Conservation (phyloP, 2,113 vertebrate genomes). For the Trochalopteron elliotii region DNA sequence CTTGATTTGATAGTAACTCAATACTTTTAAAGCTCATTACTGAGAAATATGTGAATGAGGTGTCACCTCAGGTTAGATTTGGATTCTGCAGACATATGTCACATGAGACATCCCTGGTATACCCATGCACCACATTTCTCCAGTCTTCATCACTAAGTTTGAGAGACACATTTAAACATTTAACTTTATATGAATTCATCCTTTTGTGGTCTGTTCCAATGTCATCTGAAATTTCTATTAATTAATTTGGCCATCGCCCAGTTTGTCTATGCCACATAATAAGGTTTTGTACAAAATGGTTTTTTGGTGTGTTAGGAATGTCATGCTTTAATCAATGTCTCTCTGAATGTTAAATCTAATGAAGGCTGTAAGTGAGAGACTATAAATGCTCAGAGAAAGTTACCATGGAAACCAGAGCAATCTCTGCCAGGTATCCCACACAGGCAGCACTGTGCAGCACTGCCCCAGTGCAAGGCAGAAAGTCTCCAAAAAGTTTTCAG, state of each 20-base stretch:
- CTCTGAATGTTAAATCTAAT: constrained; percentile 71
- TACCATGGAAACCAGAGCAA: constrained; percentile 72
- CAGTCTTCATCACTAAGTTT: neutral
- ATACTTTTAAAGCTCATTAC: neutral
- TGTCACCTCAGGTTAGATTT: neutral
- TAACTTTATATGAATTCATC: neutral
- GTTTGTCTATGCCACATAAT: constrained; percentile 62
- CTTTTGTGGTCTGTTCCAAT: constrained; percentile 56
- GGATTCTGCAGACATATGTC: neutral
- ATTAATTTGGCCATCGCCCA: constrained; percentile 75
- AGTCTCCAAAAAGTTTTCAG: neutral
- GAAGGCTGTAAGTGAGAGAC: constrained; percentile 70
- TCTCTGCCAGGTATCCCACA: neutral
- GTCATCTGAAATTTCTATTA: constrained; percentile 70
- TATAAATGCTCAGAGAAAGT: constrained; percentile 67
- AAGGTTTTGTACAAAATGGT: constrained; percentile 68
- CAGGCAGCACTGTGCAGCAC: neutral
- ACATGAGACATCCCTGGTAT: fast-evolving
- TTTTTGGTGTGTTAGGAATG: constrained; percentile 67
- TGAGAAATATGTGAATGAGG: neutral
- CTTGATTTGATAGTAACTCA: neutral
- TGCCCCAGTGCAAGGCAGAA: neutral
- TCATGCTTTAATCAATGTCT: constrained; percentile 80
- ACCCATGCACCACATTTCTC: neutral
- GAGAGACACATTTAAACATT: neutral